These are phyloP conservation scores for Trichacis sp. DNA, from an alignment of 2,888 invertebrate species.

Conservation along the genomic window DNA sequence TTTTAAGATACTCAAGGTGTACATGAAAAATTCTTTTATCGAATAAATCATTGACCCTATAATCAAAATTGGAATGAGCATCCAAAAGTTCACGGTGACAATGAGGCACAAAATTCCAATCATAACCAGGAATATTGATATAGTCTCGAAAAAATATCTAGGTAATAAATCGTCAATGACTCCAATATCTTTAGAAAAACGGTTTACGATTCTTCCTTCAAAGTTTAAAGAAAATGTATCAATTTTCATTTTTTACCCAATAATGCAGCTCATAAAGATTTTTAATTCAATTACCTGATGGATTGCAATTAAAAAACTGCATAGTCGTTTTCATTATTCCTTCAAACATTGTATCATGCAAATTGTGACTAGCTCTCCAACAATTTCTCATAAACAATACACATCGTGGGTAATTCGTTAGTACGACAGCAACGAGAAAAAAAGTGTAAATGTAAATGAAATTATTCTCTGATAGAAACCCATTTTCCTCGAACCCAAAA, in stretches of 20 bases:
- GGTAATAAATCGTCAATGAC: constrained; percentile 74
- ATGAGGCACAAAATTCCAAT: constrained; percentile 70
- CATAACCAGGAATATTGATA: constrained; percentile 70
- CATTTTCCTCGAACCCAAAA: constrained; percentile 41
- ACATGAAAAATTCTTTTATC: constrained; percentile 76
- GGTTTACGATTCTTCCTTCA: constrained; percentile 75
- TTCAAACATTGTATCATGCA: constrained; percentile 89
- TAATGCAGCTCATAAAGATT: not conserved
- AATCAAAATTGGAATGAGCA: constrained; percentile 74
- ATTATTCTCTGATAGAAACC: constrained; percentile 46
- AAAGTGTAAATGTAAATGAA: constrained; percentile 66
- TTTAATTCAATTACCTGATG: constrained; percentile 79
- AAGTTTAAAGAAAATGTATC: not conserved
- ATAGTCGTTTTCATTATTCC: constrained; percentile 82
- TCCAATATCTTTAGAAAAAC: constrained; percentile 83
- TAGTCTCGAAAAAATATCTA: constrained; percentile 71
- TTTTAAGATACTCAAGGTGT: constrained; percentile 80
- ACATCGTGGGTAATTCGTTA: constrained; percentile 51
- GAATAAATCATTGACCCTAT: constrained; percentile 75
- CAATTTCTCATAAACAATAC: constrained; percentile 47
- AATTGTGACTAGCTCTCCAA: constrained; percentile 78
- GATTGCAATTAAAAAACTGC: constrained; percentile 88
- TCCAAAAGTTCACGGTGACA: constrained; percentile 75
- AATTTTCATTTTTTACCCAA: not conserved
- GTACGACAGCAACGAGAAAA: constrained; percentile 59